Conservation (phyloP, 2,888 invertebrate genomes). For the Platycnemis pennipes region DNA sequence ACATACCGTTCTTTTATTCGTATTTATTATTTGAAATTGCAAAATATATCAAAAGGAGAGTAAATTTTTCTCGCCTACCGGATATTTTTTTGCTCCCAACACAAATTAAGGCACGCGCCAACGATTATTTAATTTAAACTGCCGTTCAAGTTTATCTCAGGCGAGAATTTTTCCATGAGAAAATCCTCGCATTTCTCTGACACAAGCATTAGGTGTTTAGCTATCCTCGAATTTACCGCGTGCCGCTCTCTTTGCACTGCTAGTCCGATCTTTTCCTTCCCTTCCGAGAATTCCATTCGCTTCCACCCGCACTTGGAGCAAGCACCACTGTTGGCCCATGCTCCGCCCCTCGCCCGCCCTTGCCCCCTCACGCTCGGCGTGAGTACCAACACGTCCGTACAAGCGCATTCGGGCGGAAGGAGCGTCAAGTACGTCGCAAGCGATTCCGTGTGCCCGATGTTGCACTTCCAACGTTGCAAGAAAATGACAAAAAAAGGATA, state of each 20-base stretch:
- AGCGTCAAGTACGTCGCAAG: conserved; percentile 66
- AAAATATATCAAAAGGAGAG: too few relatives aligned
- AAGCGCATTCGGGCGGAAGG: conserved; percentile 54
- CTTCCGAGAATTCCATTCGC: not conserved
- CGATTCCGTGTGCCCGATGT: conserved; percentile 61
- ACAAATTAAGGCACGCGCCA: too few relatives aligned
- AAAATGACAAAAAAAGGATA: conserved; percentile 22
- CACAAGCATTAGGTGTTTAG: not conserved
- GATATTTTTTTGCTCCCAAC: not conserved
- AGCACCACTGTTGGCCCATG: too few relatives aligned
- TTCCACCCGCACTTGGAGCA: not conserved
- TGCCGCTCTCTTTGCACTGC: not conserved
- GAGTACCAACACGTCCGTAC: conserved; percentile 57
- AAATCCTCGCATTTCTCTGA: not conserved
- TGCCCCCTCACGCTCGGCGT: conserved; percentile 8
- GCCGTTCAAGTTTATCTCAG: too few relatives aligned
- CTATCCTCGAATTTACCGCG: not conserved
- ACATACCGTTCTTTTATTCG: too few relatives aligned
- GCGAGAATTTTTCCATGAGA: not conserved
- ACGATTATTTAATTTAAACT: too few relatives aligned
- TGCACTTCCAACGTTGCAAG: conserved; percentile 60
- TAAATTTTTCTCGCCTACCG: not conserved
- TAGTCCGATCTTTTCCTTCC: not conserved
- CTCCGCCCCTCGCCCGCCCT: not conserved
- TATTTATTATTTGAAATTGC: too few relatives aligned